These are phyloP conservation scores for Trachops cirrhosus DNA, from an alignment of 2,797 vertebrate genomes.

Conservation along the genomic window DNA sequence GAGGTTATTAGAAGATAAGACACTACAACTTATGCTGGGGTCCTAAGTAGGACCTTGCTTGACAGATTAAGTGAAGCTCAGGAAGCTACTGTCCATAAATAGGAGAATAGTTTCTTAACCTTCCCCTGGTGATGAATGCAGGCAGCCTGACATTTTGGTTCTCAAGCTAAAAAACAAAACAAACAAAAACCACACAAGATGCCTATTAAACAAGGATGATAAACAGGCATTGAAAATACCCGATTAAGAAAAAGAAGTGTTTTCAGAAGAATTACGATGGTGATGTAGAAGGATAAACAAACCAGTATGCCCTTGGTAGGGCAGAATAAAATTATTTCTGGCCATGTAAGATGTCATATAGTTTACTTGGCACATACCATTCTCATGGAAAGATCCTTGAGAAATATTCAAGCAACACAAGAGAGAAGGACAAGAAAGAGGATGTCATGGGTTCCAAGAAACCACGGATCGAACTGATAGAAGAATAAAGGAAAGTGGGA, in stretches of 20 bases:
- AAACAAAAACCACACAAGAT: background rate
- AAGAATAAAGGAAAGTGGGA: background rate
- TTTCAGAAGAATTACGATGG: constrained; percentile 2
- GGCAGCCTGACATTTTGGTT: background rate
- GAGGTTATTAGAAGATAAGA: background rate
- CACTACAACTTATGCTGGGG: background rate
- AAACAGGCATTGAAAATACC: background rate
- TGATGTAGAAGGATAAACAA: background rate
- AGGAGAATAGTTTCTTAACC: background rate
- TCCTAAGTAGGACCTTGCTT: background rate
- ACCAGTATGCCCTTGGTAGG: background rate
- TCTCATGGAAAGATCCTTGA: background rate
- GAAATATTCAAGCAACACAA: background rate
- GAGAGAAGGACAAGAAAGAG: background rate
- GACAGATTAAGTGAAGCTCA: background rate
- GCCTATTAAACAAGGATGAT: background rate
- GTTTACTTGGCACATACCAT: background rate
- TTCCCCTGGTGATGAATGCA: background rate
- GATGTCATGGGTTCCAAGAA: background rate
- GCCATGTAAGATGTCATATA: background rate
- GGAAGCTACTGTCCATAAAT: background rate
- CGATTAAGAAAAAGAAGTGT: background rate
- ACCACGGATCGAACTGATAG: background rate
- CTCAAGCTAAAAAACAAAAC: background rate
- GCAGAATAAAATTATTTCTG: background rate